Evolutionary conservation across 2,888 invertebrate species (phyloP).

Genomic region (Agrochola litura): DNA sequence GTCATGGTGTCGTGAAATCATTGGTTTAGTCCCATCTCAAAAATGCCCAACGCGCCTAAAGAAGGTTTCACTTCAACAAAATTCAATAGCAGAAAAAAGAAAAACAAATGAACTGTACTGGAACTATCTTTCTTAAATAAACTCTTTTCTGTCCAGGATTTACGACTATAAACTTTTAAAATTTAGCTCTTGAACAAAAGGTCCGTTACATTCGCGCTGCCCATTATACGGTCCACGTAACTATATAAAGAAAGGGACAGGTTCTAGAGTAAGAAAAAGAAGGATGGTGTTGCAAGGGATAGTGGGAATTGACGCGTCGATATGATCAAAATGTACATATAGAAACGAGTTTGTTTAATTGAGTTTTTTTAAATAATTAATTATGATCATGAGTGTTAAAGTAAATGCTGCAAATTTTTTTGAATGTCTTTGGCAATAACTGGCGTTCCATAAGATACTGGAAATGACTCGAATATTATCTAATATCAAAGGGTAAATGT

Average conservation of each 20-base stretch:
- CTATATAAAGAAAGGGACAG: slow-evolving; percentile 33
- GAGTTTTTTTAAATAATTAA: not conserved
- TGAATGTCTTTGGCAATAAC: not conserved
- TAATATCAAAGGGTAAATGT: no score
- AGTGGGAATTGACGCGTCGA: not conserved
- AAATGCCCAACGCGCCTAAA: no score
- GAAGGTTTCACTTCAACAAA: not conserved
- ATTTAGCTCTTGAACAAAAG: slow-evolving; percentile 64
- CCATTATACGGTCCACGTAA: slow-evolving; percentile 68
- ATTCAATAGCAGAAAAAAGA: slow-evolving; percentile 5
- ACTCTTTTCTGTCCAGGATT: slow-evolving; percentile 55
- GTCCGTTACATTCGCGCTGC: slow-evolving; percentile 65
- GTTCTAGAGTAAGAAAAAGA: not conserved
- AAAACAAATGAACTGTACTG: slow-evolving; percentile 25
- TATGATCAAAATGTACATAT: not conserved
- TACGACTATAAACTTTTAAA: slow-evolving; percentile 59
- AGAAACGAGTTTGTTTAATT: not conserved
- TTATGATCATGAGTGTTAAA: not conserved
- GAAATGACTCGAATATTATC: no score
- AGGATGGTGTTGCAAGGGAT: no score
- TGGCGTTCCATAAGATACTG: not conserved
- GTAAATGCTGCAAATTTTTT: not conserved
- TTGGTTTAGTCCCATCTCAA: no score
- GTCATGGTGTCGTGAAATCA: no score
- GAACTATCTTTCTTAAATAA: slow-evolving; percentile 47